phyloP scores from a whole-genome alignment of 2,888 invertebrate genomes.

The Prosapia bicincta region DNA sequence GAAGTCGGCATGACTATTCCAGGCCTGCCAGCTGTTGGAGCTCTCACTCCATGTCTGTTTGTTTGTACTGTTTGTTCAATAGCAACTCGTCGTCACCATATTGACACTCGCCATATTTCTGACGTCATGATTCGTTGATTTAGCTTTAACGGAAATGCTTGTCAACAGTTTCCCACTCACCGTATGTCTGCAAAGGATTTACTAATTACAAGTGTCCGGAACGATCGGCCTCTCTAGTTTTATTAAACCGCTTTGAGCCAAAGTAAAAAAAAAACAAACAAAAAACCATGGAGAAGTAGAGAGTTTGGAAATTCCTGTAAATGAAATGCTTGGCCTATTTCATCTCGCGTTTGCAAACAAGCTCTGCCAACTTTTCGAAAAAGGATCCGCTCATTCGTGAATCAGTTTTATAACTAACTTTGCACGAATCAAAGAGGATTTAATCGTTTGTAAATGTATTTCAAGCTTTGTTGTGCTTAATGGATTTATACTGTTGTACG shows the following conservation, averaged over 20 bases:
- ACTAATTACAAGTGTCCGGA: not conserved
- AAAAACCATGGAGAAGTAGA: not conserved
- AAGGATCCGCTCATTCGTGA: not conserved
- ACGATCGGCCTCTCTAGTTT: not conserved
- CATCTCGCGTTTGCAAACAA: not conserved
- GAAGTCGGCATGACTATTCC: not conserved
- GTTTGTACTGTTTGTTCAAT: not conserved
- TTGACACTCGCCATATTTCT: not conserved
- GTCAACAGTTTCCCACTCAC: not conserved
- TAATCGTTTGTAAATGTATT: not conserved
- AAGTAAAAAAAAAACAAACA: not conserved
- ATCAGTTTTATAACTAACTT: not conserved
- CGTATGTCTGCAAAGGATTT: not conserved
- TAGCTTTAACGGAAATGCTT: not conserved
- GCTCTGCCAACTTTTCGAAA: not conserved
- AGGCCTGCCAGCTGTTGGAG: not conserved
- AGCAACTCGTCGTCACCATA: not conserved
- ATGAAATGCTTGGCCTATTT: not conserved
- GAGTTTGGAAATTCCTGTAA: not conserved
- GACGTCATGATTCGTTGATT: not conserved
- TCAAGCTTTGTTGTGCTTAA: not conserved
- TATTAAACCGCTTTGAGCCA: not conserved
- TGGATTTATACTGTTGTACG: not conserved
- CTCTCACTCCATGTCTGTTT: not conserved
- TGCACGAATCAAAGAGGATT: not conserved